Percentiles rank a stretch among this genome's conserved stretches.
Evolutionary conservation across 2,888 invertebrate species (phyloP).

Genomic region (Sinhomidia bicolor): DNA sequence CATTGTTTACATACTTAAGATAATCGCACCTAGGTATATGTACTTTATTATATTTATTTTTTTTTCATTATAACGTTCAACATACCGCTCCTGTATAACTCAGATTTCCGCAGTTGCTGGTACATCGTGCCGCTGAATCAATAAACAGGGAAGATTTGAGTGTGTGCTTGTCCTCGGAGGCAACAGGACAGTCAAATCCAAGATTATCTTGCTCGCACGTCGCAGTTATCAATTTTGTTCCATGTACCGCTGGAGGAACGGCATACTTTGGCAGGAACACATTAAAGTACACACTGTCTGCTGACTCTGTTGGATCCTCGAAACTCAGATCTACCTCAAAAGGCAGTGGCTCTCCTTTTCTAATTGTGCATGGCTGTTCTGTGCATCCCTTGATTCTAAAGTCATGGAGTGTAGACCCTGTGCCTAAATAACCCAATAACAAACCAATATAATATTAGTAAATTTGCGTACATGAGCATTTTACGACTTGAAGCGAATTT

Average conservation of each 20-base stretch:
- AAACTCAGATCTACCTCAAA: slow-evolving; percentile 61
- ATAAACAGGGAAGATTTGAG: slow-evolving; percentile 23
- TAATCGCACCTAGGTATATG: too few species aligned
- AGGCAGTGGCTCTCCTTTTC: too few species aligned
- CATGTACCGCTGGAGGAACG: slow-evolving; percentile 36
- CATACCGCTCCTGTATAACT: slow-evolving; percentile 43
- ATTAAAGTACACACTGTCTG: slow-evolving; percentile 50
- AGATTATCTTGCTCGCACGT: slow-evolving; percentile 52
- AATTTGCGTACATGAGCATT: too few species aligned
- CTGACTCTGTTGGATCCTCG: background rate
- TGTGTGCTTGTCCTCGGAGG: slow-evolving; percentile 1
- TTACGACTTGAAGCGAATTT: too few species aligned
- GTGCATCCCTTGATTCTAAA: too few species aligned
- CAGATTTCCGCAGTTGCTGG: slow-evolving; percentile 20
- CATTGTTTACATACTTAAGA: too few species aligned
- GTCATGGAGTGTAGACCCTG: too few species aligned
- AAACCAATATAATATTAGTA: too few species aligned
- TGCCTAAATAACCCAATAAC: too few species aligned
- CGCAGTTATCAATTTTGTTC: slow-evolving; percentile 42
- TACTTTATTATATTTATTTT: too few species aligned
- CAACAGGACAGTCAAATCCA: slow-evolving; percentile 50
- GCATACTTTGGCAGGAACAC: slow-evolving; percentile 55
- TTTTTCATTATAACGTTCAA: background rate
- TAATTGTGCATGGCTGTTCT: too few species aligned
- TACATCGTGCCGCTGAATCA: slow-evolving; percentile 32